Conservation (phyloP, 2,888 invertebrate species). For the Lochmaea crataegi region DNA sequence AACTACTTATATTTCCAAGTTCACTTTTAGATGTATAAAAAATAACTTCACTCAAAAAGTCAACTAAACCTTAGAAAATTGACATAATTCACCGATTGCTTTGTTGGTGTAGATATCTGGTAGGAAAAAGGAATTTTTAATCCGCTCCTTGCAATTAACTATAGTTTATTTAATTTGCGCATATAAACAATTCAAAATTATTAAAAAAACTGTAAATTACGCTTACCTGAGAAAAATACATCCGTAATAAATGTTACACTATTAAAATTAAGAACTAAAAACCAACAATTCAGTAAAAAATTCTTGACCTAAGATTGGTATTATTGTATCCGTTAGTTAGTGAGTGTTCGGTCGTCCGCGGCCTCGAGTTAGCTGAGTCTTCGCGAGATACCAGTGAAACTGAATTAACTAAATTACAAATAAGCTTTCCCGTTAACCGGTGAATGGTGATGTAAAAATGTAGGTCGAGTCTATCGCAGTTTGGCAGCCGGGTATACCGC, state of each 20-base stretch:
- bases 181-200: background rate
- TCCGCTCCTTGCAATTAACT: too few relatives aligned
- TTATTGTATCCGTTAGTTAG: constrained; percentile 25
- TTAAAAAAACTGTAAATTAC: background rate
- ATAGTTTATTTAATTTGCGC: too few relatives aligned
- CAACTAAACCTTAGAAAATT: too few relatives aligned
- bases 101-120: too few relatives aligned
- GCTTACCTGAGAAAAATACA: constrained; percentile 9
- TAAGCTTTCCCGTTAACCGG: constrained; percentile 60
- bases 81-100: too few relatives aligned
- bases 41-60: too few relatives aligned
- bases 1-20: too few relatives aligned
- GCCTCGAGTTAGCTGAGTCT: constrained; percentile 36
- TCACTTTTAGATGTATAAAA: too few relatives aligned
- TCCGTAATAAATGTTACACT: constrained; percentile 7
- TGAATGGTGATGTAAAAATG: constrained; percentile 62
- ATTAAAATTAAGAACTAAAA: constrained; percentile 4
- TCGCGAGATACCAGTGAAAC: constrained; percentile 54
- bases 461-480: constrained; percentile 57
- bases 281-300: constrained; percentile 1
- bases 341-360: constrained; percentile 24
- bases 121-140: too few relatives aligned
- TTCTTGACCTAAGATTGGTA: constrained; percentile 18
- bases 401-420: constrained; percentile 57
- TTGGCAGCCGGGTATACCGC: constrained; percentile 47